Conservation (phyloP, 2,797 vertebrate species). For the Chaetophractus vellerosus region DNA sequence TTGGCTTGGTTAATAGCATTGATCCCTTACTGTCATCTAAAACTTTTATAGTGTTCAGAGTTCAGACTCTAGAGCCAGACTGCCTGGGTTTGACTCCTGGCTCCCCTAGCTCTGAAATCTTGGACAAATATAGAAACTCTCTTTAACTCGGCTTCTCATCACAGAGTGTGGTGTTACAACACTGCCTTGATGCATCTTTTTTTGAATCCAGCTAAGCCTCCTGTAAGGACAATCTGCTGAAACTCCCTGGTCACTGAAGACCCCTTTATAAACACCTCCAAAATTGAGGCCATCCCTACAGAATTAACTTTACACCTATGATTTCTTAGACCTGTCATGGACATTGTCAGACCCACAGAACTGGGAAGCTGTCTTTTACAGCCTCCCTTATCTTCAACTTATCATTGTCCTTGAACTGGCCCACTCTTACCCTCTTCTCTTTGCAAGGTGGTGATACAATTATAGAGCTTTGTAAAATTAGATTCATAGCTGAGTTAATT, state of each 20-base stretch:
- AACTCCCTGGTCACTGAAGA: neutral
- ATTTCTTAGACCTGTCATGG: neutral
- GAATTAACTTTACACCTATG: neutral
- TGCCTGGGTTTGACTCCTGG: neutral
- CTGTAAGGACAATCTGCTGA: neutral
- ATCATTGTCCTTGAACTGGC: neutral
- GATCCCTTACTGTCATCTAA: slow-evolving; percentile 5
- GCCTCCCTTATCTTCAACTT: neutral
- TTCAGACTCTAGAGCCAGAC: neutral
- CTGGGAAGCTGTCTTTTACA: neutral
- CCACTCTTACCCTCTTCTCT: neutral
- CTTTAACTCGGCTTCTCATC: neutral
- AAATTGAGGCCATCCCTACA: neutral
- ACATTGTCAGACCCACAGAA: neutral
- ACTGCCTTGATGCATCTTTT: neutral
- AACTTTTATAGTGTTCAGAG: neutral
- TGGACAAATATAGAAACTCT: neutral
- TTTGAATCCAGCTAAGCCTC: neutral
- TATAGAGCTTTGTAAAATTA: neutral
- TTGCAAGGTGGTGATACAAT: neutral
- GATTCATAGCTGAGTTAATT: slow-evolving; percentile 36
- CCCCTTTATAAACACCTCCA: neutral
- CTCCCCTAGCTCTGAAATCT: neutral
- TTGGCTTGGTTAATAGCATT: neutral
- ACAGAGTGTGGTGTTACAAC: neutral